These are phyloP conservation scores for Rutpela maculata DNA, from an alignment of 2,888 invertebrate genomes.

Conservation along the genomic window DNA sequence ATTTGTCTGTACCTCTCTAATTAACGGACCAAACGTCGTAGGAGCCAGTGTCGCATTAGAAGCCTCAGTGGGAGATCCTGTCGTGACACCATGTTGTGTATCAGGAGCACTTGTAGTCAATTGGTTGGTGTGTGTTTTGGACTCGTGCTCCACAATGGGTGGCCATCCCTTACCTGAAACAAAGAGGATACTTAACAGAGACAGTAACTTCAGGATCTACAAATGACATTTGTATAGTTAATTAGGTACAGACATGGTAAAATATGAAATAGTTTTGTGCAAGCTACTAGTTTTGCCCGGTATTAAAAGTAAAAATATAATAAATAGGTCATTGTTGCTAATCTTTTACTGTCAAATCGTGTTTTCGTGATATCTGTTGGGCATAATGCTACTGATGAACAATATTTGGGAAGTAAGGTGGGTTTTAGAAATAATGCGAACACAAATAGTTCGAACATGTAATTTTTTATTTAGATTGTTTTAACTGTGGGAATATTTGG, in stretches of 20 bases:
- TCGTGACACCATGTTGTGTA: constrained; percentile 42
- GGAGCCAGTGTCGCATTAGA: constrained; percentile 24
- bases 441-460: too few relatives aligned
- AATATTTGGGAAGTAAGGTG: too few relatives aligned
- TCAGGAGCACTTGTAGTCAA: constrained; percentile 56
- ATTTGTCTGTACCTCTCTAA: constrained; percentile 35
- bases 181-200: constrained; percentile 29
- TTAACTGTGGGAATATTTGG: too few relatives aligned
- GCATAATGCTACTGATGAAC: too few relatives aligned
- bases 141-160: constrained; percentile 64
- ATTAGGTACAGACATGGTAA: not conserved
- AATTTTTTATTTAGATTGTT: too few relatives aligned
- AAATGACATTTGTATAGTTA: not conserved
- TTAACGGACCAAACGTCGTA: constrained; percentile 37
- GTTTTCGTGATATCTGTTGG: too few relatives aligned
- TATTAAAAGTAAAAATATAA: too few relatives aligned
- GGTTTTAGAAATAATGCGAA: too few relatives aligned
- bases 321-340: not conserved
- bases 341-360: too few relatives aligned
- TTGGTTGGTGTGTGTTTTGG: constrained; percentile 61
- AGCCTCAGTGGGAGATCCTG: constrained; percentile 32
- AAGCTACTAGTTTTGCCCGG: too few relatives aligned
- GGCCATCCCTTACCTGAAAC: constrained; percentile 71
- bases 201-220: not conserved
- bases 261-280: too few relatives aligned